These are phyloP conservation scores for Sebastes goodei DNA, from an alignment of 2,797 vertebrate species.

Conservation along the genomic window DNA sequence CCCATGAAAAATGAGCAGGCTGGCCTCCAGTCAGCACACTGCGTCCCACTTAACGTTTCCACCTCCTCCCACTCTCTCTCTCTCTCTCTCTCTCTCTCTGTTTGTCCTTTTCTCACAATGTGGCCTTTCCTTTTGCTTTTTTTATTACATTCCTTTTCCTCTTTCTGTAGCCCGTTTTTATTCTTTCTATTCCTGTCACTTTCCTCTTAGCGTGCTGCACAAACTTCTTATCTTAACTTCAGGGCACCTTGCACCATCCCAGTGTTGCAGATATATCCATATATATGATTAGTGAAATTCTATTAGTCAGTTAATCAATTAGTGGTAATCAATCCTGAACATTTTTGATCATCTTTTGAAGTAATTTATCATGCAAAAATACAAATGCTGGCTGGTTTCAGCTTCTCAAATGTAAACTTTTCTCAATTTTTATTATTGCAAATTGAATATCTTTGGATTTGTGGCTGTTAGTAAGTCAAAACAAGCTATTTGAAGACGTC, in stretches of 20 bases:
- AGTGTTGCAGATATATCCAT: not conserved
- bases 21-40: conserved; percentile 54
- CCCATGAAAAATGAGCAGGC: conserved; percentile 75
- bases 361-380: not conserved
- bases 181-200: conserved; percentile 11
- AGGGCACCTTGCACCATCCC: not conserved
- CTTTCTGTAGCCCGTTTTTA: not conserved
- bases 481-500: not conserved
- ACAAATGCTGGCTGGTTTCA: not conserved
- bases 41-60: conserved; percentile 55
- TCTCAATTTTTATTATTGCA: not conserved
- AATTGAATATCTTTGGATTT: not conserved
- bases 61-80: conserved; percentile 45
- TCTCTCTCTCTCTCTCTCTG: conserved; percentile 8
- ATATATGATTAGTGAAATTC: not conserved
- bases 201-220: conserved; percentile 1
- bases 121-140: conserved; percentile 36
- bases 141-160: conserved; percentile 7
- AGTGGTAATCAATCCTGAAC: not conserved
- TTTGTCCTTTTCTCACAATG: conserved; percentile 58
- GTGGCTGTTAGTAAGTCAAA: not conserved
- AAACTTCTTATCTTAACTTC: conserved; percentile 3
- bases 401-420: not conserved
- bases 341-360: not conserved
- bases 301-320: not conserved